phyloP scores from a whole-genome alignment of 2,113 vertebrate genomes.

The Tetrao urogallus region DNA sequence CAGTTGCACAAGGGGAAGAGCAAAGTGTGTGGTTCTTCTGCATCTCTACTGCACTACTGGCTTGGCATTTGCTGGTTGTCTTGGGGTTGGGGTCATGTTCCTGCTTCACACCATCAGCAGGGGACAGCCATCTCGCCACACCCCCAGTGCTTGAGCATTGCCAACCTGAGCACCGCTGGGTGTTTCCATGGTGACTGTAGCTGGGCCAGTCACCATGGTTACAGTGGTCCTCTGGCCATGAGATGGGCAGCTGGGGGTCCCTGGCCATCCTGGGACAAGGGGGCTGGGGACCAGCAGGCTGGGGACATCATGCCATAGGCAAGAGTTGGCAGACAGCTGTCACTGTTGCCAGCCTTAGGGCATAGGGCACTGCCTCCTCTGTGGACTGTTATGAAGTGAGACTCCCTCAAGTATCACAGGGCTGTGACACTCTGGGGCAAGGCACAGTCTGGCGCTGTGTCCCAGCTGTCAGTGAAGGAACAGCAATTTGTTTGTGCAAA shows the following conservation, averaged over 20 bases:
- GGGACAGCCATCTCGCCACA: neutral
- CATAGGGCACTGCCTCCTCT: neutral
- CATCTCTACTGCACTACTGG: neutral
- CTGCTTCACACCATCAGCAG: fast-evolving
- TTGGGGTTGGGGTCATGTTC: fast-evolving
- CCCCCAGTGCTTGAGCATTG: neutral
- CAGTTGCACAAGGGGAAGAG: fast-evolving
- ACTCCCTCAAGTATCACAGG: neutral
- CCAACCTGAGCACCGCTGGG: neutral
- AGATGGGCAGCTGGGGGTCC: neutral
- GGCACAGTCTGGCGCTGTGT: neutral
- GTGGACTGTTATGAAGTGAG: neutral
- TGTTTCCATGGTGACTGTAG: constrained; percentile 31
- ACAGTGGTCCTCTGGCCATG: neutral
- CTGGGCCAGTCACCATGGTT: constrained; percentile 23
- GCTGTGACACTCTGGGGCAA: fast-evolving
- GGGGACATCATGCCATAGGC: neutral
- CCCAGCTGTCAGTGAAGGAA: neutral
- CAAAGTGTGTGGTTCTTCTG: neutral
- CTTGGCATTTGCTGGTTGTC: neutral
- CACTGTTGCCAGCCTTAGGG: neutral
- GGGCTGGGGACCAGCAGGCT: neutral
- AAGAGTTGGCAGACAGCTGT: neutral
- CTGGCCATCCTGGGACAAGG: fast-evolving
- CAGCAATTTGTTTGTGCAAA: constrained; percentile 6